Base-by-base conservation (phyloP, 2,113 vertebrate genomes). In the Mesembrinibis cayennensis region DNA sequence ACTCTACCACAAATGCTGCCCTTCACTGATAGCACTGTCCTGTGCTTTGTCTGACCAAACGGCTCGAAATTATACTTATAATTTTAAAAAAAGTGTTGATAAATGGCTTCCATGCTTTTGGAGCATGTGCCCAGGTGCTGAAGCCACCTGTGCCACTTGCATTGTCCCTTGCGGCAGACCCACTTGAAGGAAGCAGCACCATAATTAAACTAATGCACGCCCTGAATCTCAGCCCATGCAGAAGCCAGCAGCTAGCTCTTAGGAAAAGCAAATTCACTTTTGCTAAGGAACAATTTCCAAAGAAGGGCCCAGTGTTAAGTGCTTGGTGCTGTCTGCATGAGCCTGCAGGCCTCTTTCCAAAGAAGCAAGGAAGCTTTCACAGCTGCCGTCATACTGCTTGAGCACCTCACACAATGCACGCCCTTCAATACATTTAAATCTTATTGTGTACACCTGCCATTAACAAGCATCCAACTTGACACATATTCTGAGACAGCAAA, bases 321-420 rank as follows among this genome's bases (percentile, higher is more conserved):
- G 50, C 26, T 50, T 2, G 1, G 29, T 22, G 32, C 45, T 52
- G 16, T 26, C 13, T 53, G 16, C 1, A 1, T 69, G 34, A 69
- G 42, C 23, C 69, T 36, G 26, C 1, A 0, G 18, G 16, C 34
- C 6, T 7, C 19, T 30, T 63, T 52, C 47, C 79, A 53, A 62
- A 90, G 45, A n/a, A 90, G 53, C 11, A 34, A 52, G 20, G 36
- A 42, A 65, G 12, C 17, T 69, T 44, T 44, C 6, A 1, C 11
- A 30, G 42, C 5, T 32, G 30, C 11, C 6, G 0, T 58, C 10
- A 3, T 1, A 6, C 6, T 20, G 7, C 53, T 42, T 11, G 19
- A 69, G 40, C 53, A 47, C 4, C n/a, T 38, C 2, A 0, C 7
- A 4, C 20, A 42, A 29, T 6, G 1, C 44, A 13, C 0, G 0